These are phyloP conservation scores for Hydrotaea cyrtoneurina DNA, from an alignment of 2,888 invertebrate genomes.

Conservation along the genomic window DNA sequence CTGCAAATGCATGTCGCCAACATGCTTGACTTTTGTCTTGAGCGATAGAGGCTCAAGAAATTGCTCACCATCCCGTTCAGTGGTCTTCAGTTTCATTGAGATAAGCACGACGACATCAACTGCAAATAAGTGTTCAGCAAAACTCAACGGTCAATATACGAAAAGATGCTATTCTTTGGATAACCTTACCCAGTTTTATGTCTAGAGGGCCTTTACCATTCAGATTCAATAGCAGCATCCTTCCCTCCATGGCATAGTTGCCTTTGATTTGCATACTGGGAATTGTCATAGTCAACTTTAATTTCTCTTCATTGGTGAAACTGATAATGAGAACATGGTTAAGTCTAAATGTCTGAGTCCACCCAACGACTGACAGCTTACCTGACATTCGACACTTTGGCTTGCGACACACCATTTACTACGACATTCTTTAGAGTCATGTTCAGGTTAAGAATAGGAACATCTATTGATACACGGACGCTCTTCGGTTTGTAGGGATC, in stretches of 20 bases:
- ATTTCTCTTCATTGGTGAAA: constrained; percentile 83
- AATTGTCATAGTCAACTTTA: constrained; percentile 84
- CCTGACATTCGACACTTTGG: not conserved
- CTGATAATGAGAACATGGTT: constrained; percentile 4
- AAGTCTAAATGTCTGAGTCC: too few relatives aligned
- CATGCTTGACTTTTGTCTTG: constrained; percentile 70
- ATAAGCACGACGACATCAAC: constrained; percentile 23
- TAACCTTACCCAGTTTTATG: constrained; percentile 84
- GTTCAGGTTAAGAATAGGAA: not conserved
- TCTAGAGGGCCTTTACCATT: constrained; percentile 83
- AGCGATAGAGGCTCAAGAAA: constrained; percentile 57
- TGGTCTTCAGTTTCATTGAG: constrained; percentile 24
- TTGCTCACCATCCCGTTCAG: constrained; percentile 28
- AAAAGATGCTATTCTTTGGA: not conserved
- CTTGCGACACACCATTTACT: not conserved
- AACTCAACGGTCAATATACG: not conserved
- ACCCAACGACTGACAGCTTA: not conserved
- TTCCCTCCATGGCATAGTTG: constrained; percentile 84
- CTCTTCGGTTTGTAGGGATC: not conserved
- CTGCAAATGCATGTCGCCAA: constrained; percentile 84
- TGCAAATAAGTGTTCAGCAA: not conserved
- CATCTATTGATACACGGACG: not conserved
- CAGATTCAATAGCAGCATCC: constrained; percentile 85
- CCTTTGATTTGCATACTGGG: constrained; percentile 85
- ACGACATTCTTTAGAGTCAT: not conserved